Evolutionary conservation across 2,113 vertebrate species (phyloP).

Genomic region (Sakesphorus luctuosus): DNA sequence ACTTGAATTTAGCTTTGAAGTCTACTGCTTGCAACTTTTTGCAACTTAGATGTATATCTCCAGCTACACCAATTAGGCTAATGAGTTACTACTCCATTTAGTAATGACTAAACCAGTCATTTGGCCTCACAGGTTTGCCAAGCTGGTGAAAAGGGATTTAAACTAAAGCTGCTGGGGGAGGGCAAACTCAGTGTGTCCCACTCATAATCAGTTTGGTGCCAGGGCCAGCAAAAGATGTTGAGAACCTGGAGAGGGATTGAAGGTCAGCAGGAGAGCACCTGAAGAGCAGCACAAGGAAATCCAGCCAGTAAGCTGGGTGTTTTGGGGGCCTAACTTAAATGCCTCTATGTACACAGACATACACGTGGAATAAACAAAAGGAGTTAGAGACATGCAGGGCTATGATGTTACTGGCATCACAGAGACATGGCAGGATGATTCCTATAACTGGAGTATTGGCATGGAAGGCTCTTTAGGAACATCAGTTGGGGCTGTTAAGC

Average conservation of each 20-base stretch:
- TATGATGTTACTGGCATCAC: background rate
- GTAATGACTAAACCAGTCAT: no score
- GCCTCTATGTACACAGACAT: background rate
- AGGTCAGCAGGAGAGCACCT: background rate
- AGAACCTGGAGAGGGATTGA: background rate
- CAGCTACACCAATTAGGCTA: conserved; percentile 28
- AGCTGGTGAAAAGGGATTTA: background rate
- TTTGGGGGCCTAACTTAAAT: background rate
- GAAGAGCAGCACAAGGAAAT: background rate
- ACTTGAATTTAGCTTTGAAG: background rate
- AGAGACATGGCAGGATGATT: background rate
- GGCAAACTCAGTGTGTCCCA: background rate
- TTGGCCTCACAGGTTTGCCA: background rate
- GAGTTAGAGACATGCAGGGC: background rate
- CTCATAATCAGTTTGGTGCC: background rate
- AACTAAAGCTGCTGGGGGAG: background rate
- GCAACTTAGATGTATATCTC: background rate
- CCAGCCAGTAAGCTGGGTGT: background rate
- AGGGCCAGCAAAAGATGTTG: background rate
- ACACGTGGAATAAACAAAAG: background rate
- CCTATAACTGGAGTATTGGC: background rate
- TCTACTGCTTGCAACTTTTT: background rate
- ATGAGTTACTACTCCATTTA: background rate
- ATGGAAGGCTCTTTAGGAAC: background rate
- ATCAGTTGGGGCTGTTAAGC: background rate